phyloP scores from a whole-genome alignment of 2,797 vertebrate species.

The Siniperca scherzeri region DNA sequence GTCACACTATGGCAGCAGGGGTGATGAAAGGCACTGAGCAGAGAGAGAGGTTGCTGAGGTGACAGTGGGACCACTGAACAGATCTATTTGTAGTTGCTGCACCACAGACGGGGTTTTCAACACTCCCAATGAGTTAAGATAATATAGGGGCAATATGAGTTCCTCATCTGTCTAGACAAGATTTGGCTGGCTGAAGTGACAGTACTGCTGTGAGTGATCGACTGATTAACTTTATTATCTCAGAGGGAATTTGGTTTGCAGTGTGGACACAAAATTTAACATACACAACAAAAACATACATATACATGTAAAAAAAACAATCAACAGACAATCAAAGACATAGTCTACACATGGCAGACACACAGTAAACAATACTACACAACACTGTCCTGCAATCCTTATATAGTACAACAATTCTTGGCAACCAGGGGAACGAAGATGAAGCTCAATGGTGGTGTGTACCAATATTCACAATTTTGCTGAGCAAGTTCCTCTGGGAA shows the following conservation, averaged over 20 bases:
- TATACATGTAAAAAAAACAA: neutral
- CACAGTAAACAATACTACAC: neutral
- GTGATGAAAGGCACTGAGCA: conserved; percentile 9
- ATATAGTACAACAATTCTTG: too few species aligned
- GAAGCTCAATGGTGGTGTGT: neutral
- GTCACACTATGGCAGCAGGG: conserved; percentile 9
- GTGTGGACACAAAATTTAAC: neutral
- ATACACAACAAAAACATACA: neutral
- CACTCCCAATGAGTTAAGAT: conserved; percentile 20
- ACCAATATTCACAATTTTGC: neutral
- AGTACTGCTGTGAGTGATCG: neutral
- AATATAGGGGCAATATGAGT: conserved; percentile 16
- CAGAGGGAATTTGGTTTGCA: neutral
- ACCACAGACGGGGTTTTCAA: conserved; percentile 23
- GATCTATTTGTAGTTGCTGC: conserved; percentile 51
- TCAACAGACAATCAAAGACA: neutral
- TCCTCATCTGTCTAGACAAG: conserved; percentile 15
- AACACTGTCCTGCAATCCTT: neutral
- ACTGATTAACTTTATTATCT: too few species aligned
- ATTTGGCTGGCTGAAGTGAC: neutral
- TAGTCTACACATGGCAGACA: neutral
- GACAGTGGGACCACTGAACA: conserved; percentile 42
- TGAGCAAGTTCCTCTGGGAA: neutral
- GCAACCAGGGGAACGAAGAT: neutral
- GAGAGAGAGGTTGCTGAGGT: conserved; percentile 5